These are phyloP conservation scores for Hylyphantes graminicola DNA, from an alignment of 1,140 invertebrate species.

Conservation along the genomic window DNA sequence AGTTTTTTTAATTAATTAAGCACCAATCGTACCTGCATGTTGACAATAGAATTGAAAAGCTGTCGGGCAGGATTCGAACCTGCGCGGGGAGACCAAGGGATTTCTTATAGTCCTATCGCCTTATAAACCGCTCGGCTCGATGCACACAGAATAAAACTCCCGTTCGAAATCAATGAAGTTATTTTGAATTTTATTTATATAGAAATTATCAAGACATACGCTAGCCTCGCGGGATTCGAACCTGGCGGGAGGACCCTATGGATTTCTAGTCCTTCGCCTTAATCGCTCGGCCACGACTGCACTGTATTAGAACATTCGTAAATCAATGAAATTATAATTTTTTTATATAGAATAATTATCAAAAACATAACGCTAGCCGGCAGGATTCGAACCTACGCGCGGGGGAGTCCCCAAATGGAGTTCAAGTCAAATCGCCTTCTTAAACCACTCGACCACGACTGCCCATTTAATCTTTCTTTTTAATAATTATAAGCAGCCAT, in stretches of 20 bases:
- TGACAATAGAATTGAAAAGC: background rate
- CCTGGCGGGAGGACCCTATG: no score
- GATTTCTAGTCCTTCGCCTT: no score
- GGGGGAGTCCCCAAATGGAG: constrained; percentile 62
- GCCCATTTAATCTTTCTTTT: background rate
- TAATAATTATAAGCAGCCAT: background rate
- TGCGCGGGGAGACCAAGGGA: background rate
- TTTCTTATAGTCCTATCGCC: background rate
- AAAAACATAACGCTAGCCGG: constrained; percentile 36
- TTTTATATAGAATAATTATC: no score
- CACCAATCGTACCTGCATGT: background rate
- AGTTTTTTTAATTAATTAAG: background rate
- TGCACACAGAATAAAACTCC: no score
- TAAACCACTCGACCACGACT: constrained; percentile 61
- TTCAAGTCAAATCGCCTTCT: constrained; percentile 63
- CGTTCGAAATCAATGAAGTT: no score
- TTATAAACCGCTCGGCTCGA: background rate
- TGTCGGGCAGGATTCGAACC: background rate
- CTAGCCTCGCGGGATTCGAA: no score
- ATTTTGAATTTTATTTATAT: no score
- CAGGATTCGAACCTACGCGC: constrained; percentile 44
- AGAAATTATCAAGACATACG: no score
- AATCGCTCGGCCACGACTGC: no score
- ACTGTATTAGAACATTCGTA: no score
- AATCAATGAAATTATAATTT: no score